Evolutionary conservation across 2,888 invertebrate genomes (phyloP).

Genomic region (Cryptus armator): DNA sequence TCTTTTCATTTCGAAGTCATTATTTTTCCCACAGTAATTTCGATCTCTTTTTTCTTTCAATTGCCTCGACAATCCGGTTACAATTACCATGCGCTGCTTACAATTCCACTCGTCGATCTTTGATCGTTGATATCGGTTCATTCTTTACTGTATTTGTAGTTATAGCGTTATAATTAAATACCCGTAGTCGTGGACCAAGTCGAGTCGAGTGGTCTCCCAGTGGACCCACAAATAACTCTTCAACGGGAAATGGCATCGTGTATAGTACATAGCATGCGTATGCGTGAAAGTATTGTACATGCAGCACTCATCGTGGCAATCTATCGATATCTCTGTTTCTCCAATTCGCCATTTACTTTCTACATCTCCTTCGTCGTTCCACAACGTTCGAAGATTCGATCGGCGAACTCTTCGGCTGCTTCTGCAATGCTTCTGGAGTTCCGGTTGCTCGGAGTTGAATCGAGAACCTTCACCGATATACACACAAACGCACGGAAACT

Average conservation of each 20-base stretch:
- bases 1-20: conserved; percentile 1
- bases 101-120: conserved; percentile 41
- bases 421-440: conserved; percentile 38
- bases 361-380: conserved; percentile 19
- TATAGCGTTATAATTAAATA: background rate
- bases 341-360: conserved; percentile 24
- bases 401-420: conserved; percentile 24
- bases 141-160: conserved; percentile 15
- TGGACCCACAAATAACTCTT: conserved; percentile 58
- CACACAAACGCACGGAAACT: conserved; percentile 4
- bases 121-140: conserved; percentile 45
- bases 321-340: conserved; percentile 10
- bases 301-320: background rate
- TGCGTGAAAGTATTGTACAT: background rate
- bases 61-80: conserved; percentile 57
- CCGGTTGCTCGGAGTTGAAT: conserved; percentile 42
- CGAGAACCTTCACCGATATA: conserved; percentile 20
- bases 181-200: conserved; percentile 29
- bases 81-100: conserved; percentile 37
- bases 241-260: conserved; percentile 39
- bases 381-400: conserved; percentile 33
- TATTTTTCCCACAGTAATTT: background rate
- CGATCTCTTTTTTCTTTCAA: background rate
- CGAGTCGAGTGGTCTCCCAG: conserved; percentile 11
- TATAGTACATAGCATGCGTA: background rate